These are phyloP conservation scores for Tapera naevia DNA, from an alignment of 2,797 vertebrate species.

Conservation along the genomic window DNA sequence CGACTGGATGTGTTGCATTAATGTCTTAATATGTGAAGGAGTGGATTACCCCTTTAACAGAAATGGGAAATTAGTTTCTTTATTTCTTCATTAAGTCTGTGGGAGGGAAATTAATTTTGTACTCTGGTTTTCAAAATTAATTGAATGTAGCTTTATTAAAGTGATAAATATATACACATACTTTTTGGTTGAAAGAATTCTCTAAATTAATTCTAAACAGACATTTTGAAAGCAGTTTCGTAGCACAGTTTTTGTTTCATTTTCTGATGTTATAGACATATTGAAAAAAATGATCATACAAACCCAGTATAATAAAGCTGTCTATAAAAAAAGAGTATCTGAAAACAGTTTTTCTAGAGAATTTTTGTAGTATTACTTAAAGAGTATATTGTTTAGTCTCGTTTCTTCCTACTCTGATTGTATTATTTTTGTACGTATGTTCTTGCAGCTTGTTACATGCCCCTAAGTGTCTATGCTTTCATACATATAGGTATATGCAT, in stretches of 20 bases:
- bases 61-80: conserved; percentile 79
- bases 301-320: not conserved
- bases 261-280: not conserved
- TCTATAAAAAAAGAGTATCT: not conserved
- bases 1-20: conserved; percentile 76
- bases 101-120: conserved; percentile 80
- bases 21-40: conserved; percentile 78
- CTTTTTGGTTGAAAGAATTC: conserved; percentile 69
- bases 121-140: conserved; percentile 74
- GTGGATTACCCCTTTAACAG: conserved; percentile 67
- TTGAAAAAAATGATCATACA: not conserved
- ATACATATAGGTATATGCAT: rapidly evolving
- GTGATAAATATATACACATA: conserved; percentile 60
- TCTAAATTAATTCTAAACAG: conserved; percentile 67
- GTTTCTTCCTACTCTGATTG: not conserved
- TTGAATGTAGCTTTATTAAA: conserved; percentile 80
- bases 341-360: not conserved
- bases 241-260: not conserved
- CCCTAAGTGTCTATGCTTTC: not conserved
- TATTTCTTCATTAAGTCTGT: conserved; percentile 80
- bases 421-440: not conserved
- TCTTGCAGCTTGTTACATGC: rapidly evolving
- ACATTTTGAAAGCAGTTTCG: not conserved
- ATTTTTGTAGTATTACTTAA: not conserved
- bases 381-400: not conserved